Conservation (phyloP, 2,113 vertebrate genomes). For the Formicarius rufipectus region DNA sequence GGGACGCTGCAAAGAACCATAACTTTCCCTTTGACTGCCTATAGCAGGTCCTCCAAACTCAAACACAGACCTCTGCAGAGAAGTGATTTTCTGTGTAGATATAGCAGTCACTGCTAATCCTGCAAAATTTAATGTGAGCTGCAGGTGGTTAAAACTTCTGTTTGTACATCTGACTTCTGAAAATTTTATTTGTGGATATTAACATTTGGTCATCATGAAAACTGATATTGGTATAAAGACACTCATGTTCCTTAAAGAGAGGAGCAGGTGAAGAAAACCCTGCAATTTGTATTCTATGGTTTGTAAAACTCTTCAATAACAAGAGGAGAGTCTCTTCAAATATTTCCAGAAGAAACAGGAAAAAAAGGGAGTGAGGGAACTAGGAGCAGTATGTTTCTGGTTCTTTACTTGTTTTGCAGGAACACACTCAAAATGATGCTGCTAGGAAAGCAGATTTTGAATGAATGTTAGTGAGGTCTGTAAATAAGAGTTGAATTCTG, state of each 20-base stretch:
- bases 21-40: background rate
- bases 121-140: background rate
- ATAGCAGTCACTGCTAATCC: background rate
- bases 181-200: background rate
- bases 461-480: background rate
- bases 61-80: background rate
- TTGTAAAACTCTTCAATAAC: background rate
- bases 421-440: background rate
- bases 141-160: background rate
- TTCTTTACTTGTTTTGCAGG: background rate
- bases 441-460: conserved; percentile 1
- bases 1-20: background rate
- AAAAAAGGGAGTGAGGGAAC: background rate
- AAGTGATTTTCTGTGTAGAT: background rate
- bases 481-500: background rate
- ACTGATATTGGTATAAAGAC: background rate
- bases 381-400: background rate
- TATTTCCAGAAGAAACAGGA: background rate
- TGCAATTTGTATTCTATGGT: background rate
- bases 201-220: background rate
- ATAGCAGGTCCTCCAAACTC: background rate
- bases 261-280: background rate
- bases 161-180: background rate
- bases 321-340: background rate
- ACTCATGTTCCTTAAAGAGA: background rate